Evolutionary conservation across 2,113 vertebrate genomes (phyloP).

Genomic region (Ramphastos sulfuratus): DNA sequence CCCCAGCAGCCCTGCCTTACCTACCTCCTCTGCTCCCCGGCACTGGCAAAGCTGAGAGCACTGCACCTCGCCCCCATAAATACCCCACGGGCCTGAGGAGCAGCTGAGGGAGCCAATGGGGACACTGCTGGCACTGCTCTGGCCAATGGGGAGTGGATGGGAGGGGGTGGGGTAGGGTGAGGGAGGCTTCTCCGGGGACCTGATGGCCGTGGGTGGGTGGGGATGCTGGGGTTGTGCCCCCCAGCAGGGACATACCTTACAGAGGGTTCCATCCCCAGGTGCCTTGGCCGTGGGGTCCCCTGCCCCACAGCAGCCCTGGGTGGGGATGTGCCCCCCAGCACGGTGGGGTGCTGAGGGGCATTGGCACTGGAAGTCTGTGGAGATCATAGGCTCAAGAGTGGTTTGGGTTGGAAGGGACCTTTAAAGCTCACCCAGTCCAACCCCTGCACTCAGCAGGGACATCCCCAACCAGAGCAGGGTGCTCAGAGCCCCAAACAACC

Average conservation of each 20-base stretch:
- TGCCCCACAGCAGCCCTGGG: neutral
- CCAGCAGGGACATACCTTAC: accelerated
- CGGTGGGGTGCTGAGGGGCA: neutral
- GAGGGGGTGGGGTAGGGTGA: neutral
- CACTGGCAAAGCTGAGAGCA: accelerated
- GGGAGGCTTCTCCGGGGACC: neutral
- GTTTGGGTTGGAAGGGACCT: too few relatives aligned
- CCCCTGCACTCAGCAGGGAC: too few relatives aligned
- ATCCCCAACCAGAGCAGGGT: too few relatives aligned
- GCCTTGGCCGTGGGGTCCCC: neutral
- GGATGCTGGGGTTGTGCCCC: neutral
- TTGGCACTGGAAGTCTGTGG: accelerated
- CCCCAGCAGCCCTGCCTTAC: neutral
- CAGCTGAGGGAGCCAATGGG: neutral
- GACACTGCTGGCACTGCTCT: accelerated
- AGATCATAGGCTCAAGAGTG: too few relatives aligned
- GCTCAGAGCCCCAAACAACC: too few relatives aligned
- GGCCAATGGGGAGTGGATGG: neutral
- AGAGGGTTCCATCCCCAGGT: accelerated
- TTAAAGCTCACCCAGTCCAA: too few relatives aligned
- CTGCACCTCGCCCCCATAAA: neutral
- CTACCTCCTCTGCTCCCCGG: accelerated
- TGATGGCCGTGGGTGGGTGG: accelerated
- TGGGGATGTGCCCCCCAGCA: neutral
- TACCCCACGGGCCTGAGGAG: neutral